A percentile compares a stretch with the other conserved stretches of the same genome.
These are phyloP conservation scores for Hepsetus odoe DNA, from an alignment of 2,113 vertebrate genomes.

Conservation along the genomic window DNA sequence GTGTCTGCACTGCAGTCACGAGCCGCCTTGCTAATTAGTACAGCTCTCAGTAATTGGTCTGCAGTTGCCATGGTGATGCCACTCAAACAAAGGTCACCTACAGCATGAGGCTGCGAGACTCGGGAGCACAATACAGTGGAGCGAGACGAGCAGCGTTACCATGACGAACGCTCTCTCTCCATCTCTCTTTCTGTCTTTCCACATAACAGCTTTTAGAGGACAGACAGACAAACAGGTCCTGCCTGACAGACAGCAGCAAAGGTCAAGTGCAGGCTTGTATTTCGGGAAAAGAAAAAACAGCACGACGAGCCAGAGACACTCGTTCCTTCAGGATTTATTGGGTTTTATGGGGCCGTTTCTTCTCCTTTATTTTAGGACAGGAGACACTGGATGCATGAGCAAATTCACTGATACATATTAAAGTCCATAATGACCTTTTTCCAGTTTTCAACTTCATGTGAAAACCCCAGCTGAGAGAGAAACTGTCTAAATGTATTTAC, in stretches of 20 bases:
- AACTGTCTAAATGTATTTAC: no score
- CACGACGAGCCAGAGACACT: background rate
- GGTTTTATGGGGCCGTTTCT: no score
- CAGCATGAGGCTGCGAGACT: background rate
- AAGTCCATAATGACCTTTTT: no score
- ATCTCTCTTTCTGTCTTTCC: no score
- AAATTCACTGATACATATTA: no score
- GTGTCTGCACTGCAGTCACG: no score
- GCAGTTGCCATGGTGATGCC: constrained; percentile 5
- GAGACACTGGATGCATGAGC: no score
- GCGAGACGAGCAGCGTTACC: background rate
- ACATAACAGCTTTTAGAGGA: background rate
- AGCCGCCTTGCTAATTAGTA: constrained; percentile 12
- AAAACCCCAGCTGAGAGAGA: no score
- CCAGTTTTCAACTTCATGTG: no score
- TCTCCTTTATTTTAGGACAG: no score
- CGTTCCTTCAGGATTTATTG: background rate
- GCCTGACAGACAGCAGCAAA: background rate
- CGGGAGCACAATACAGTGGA: background rate
- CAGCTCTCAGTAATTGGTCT: background rate
- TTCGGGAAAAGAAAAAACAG: background rate
- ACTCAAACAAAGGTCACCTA: constrained; percentile 21
- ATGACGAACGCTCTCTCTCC: background rate
- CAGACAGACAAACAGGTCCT: background rate
- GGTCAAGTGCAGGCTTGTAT: background rate